Evolutionary conservation across 2,888 invertebrate species (phyloP).

Genomic region (Ormyrus thymus): DNA sequence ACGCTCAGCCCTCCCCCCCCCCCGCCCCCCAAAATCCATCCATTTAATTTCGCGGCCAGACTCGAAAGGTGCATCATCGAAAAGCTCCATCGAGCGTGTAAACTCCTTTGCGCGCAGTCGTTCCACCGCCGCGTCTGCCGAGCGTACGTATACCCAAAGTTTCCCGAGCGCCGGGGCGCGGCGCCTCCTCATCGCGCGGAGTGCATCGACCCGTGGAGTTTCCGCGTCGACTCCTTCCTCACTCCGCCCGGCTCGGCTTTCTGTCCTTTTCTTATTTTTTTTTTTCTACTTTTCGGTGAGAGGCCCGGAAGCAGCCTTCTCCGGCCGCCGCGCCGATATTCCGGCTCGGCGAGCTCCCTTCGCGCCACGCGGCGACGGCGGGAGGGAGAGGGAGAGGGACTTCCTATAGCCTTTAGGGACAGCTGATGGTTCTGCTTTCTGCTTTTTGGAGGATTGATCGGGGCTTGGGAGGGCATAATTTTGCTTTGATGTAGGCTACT

Average conservation of each 20-base stretch:
- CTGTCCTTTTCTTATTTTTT: background rate
- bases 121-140: no score
- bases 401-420: background rate
- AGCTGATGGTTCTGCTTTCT: no score
- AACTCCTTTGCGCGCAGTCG: no score
- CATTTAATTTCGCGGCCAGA: no score
- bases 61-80: no score
- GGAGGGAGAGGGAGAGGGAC: background rate
- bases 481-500: no score
- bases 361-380: background rate
- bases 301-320: background rate
- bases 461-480: no score
- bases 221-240: slow-evolving; percentile 22
- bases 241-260: background rate
- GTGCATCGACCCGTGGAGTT: slow-evolving; percentile 24
- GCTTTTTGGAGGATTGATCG: no score
- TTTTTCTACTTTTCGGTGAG: background rate
- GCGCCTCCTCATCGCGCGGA: slow-evolving; percentile 21
- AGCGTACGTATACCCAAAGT: no score
- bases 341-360: background rate
- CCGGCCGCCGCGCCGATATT: background rate
- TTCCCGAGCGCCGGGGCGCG: background rate
- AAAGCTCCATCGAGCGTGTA: no score
- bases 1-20: no score
- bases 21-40: no score